These are phyloP conservation scores for Amphilophus citrinellus DNA, from an alignment of 2,113 vertebrate species.

Conservation along the genomic window DNA sequence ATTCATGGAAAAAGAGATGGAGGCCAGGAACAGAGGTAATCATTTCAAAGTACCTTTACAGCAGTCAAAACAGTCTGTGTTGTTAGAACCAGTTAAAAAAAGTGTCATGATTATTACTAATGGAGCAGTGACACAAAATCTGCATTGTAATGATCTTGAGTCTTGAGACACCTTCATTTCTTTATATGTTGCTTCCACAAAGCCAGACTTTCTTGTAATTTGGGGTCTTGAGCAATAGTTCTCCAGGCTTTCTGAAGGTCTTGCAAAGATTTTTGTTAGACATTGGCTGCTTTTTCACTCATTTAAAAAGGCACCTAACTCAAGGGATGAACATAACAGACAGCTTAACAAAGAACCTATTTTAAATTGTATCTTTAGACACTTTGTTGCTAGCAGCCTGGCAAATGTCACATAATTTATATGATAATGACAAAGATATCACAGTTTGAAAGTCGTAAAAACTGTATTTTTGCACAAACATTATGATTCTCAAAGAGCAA, in stretches of 20 bases:
- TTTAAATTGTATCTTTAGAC: not conserved
- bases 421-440: not conserved
- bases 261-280: not conserved
- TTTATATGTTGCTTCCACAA: not conserved
- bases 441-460: not conserved
- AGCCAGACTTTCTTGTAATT: not conserved
- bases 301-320: not conserved
- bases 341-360: not conserved
- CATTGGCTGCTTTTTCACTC: not conserved
- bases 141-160: not conserved
- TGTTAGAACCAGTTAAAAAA: not conserved
- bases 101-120: not conserved
- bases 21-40: slow-evolving; percentile 89
- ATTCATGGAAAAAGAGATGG: slow-evolving; percentile 91
- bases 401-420: not conserved
- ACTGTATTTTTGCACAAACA: not conserved
- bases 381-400: not conserved
- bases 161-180: not conserved
- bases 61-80: not conserved
- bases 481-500: not conserved
- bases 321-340: not conserved
- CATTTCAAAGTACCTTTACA: not conserved
- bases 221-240: not conserved
- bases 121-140: not conserved
- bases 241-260: not conserved